Conservation (phyloP, 1,140 invertebrate genomes). For the Patella vulgata region DNA sequence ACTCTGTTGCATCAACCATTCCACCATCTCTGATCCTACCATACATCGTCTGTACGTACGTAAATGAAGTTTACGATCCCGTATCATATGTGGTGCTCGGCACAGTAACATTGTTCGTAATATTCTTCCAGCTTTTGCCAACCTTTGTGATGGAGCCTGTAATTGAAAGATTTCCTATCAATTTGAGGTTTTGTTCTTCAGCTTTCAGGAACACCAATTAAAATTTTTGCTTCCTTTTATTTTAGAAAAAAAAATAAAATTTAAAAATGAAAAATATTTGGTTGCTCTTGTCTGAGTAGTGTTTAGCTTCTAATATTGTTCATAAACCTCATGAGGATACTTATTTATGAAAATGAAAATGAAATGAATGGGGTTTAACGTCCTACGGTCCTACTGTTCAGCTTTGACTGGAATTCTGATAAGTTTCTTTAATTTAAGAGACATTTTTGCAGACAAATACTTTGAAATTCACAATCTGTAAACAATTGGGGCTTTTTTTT, state of each 20-base stretch:
- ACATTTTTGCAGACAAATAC: too few relatives aligned
- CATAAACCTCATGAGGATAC: neutral
- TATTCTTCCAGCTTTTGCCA: constrained; percentile 77
- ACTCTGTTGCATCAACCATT: constrained; percentile 75
- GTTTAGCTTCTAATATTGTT: too few relatives aligned
- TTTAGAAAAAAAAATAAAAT: neutral
- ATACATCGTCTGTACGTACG: constrained; percentile 69
- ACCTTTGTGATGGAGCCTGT: constrained; percentile 72
- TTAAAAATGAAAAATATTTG: too few relatives aligned
- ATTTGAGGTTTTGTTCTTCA: neutral
- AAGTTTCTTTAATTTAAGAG: too few relatives aligned
- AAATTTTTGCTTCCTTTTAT: neutral
- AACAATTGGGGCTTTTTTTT: too few relatives aligned
- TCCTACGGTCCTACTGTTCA: too few relatives aligned
- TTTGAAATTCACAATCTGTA: too few relatives aligned
- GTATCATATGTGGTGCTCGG: constrained; percentile 73
- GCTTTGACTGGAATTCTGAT: too few relatives aligned
- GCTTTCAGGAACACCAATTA: neutral
- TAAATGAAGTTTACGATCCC: constrained; percentile 71
- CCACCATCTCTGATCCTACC: constrained; percentile 78
- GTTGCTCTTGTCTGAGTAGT: too few relatives aligned
- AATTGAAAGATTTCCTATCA: constrained; percentile 12
- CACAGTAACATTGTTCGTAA: constrained; percentile 76
- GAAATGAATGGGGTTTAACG: too few relatives aligned
- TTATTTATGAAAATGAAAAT: too few relatives aligned